Conservation (phyloP, 2,888 invertebrate species). For the Callimorpha dominula region DNA sequence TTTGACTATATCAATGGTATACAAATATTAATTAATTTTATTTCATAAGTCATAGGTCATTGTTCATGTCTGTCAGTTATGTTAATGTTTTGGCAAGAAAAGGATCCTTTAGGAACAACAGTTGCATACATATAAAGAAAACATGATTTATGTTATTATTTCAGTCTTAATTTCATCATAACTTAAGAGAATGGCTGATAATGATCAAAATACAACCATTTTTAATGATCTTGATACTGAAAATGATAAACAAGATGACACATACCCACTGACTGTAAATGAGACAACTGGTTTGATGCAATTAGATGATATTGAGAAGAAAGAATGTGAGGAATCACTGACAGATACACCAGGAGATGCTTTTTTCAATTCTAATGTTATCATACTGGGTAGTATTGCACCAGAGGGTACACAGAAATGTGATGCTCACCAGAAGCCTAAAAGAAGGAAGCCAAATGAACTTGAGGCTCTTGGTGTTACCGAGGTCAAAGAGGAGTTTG, state of each 20-base stretch:
- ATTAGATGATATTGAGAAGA: not conserved
- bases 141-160: not conserved
- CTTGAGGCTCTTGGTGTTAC: not conserved
- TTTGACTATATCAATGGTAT: no score
- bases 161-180: not conserved
- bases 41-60: no score
- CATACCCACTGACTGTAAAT: not conserved
- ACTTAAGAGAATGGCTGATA: not conserved
- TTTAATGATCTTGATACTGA: not conserved
- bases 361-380: not conserved
- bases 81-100: no score
- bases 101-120: no score
- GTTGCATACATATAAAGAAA: not conserved
- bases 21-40: no score
- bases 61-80: no score
- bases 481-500: constrained; percentile 11
- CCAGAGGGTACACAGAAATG: not conserved
- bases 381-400: constrained; percentile 3
- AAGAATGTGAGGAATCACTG: no score
- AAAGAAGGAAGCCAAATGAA: not conserved
- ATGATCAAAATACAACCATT: not conserved
- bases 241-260: not conserved
- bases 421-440: not conserved
- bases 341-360: no score
- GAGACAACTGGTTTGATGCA: not conserved